phyloP scores from a whole-genome alignment of 2,888 invertebrate genomes.

The Agrotis ipsilon region DNA sequence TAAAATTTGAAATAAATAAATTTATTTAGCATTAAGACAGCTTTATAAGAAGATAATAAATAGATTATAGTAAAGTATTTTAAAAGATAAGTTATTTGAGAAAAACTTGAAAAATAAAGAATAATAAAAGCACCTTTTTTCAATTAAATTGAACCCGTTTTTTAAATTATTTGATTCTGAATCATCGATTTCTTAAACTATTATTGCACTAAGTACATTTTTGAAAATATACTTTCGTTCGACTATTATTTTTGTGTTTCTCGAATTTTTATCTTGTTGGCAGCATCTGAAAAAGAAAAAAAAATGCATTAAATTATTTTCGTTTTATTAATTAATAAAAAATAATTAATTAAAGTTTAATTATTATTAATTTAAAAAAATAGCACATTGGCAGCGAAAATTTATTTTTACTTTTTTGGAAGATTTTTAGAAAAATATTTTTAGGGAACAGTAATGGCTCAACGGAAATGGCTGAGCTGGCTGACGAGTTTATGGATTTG shows the following conservation, averaged over 20 bases:
- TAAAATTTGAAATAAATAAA: neutral
- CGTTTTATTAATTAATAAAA: too few relatives aligned
- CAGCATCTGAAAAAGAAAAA: slow-evolving; percentile 78
- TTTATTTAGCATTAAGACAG: slow-evolving; percentile 3
- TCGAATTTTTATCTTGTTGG: slow-evolving; percentile 55
- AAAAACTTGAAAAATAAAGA: slow-evolving; percentile 28
- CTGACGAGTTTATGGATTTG: too few relatives aligned
- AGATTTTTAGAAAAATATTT: too few relatives aligned
- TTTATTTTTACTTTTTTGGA: too few relatives aligned
- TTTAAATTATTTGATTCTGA: slow-evolving; percentile 67
- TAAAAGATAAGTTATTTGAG: too few relatives aligned
- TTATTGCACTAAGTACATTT: slow-evolving; percentile 82
- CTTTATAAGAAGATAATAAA: neutral
- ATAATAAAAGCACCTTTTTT: slow-evolving; percentile 58
- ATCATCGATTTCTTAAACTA: slow-evolving; percentile 67
- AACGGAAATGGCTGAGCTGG: too few relatives aligned
- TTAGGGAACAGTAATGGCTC: too few relatives aligned
- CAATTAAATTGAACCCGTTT: slow-evolving; percentile 74
- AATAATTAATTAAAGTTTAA: too few relatives aligned
- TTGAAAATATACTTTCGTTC: slow-evolving; percentile 70
- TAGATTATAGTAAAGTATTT: too few relatives aligned
- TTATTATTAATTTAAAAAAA: too few relatives aligned
- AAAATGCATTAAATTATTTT: too few relatives aligned
- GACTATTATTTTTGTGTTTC: slow-evolving; percentile 64
- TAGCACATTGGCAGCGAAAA: too few relatives aligned